Evolutionary conservation across 2,888 invertebrate species (phyloP).

Genomic region (Drosophila fungiperda): DNA sequence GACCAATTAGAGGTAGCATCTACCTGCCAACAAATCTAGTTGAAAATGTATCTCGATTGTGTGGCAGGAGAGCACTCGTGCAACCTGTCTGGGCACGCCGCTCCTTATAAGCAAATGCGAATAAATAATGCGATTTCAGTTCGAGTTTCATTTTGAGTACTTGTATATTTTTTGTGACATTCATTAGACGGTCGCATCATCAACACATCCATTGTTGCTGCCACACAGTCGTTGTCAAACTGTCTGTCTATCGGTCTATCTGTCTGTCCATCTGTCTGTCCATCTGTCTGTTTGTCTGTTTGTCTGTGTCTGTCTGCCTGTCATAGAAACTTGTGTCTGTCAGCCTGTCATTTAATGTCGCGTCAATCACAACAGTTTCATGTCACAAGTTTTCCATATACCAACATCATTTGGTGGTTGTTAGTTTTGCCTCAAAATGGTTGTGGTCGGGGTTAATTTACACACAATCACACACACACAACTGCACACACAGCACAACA

Average conservation of each 20-base stretch:
- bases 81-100: slow-evolving; percentile 30
- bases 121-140: slow-evolving; percentile 32
- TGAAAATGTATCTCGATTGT: not conserved
- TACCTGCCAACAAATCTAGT: slow-evolving; percentile 9
- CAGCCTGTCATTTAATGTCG: slow-evolving; percentile 75
- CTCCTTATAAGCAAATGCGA: slow-evolving; percentile 31
- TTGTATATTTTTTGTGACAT: slow-evolving; percentile 47
- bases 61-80: slow-evolving; percentile 13
- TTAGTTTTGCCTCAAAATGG: slow-evolving; percentile 45
- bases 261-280: not conserved
- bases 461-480: slow-evolving; percentile 7
- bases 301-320: slow-evolving; percentile 50
- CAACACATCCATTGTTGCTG: slow-evolving; percentile 40
- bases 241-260: slow-evolving; percentile 12
- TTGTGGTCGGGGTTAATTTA: slow-evolving; percentile 10
- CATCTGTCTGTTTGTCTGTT: slow-evolving; percentile 14
- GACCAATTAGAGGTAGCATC: slow-evolving; percentile 49
- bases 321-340: slow-evolving; percentile 57
- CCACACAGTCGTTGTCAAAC: slow-evolving; percentile 45
- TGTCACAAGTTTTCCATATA: slow-evolving; percentile 54
- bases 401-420: slow-evolving; percentile 50
- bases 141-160: slow-evolving; percentile 30
- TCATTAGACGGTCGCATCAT: slow-evolving; percentile 56
- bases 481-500: not conserved
- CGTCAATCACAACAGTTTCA: slow-evolving; percentile 68